Evolutionary conservation across 2,888 invertebrate species (phyloP).

Genomic region (Acanthosepion lycidas): DNA sequence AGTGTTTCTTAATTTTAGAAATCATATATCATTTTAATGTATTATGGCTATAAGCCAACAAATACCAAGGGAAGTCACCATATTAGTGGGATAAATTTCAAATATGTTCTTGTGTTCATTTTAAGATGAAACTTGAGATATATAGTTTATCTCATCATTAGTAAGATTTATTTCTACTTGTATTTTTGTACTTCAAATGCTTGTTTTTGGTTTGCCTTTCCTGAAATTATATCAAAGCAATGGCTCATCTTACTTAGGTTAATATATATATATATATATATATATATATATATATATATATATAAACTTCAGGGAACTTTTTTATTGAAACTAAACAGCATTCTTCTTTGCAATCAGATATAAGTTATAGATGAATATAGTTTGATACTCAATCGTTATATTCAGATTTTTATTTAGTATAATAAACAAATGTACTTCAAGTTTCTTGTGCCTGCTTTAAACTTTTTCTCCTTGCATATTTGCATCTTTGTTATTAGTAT

Average conservation of each 20-base stretch:
- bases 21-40: no score
- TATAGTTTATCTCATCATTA: neutral
- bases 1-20: no score
- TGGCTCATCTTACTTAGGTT: neutral
- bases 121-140: neutral
- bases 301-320: no score
- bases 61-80: neutral
- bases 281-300: no score
- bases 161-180: neutral
- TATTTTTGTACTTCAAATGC: neutral
- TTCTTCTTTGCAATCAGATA: neutral
- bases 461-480: no score
- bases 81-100: constrained; percentile 2
- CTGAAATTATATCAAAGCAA: neutral
- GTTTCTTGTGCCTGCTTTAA: no score
- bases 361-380: neutral
- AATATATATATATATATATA: no score
- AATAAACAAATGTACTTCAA: neutral
- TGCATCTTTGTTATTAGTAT: no score
- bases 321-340: neutral
- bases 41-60: neutral
- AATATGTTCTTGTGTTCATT: neutral
- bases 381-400: neutral
- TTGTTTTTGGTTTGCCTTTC: neutral
- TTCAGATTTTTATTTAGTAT: neutral